These are phyloP conservation scores for Sapajus apella DNA, from an alignment of 2,113 vertebrate genomes.

Conservation along the genomic window DNA sequence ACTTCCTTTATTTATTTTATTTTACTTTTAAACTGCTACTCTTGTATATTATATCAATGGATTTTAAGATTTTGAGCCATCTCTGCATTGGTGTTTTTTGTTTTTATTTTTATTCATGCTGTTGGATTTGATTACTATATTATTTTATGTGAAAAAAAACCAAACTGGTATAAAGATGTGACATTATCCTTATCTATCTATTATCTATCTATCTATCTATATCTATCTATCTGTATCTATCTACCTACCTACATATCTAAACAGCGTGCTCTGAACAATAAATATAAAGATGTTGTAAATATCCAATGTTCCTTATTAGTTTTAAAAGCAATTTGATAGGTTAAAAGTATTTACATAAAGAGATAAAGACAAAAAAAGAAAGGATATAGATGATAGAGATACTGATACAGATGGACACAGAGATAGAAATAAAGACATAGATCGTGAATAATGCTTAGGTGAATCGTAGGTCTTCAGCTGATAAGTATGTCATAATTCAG, in stretches of 20 bases:
- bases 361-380: not conserved
- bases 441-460: not conserved
- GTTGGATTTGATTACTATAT: too few relatives aligned
- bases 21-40: too few relatives aligned
- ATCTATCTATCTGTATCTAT: not conserved
- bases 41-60: too few relatives aligned
- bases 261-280: not conserved
- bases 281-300: not conserved
- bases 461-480: not conserved
- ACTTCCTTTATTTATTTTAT: too few relatives aligned
- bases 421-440: not conserved
- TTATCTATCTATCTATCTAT: not conserved
- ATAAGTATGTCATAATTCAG: not conserved
- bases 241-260: not conserved
- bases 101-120: too few relatives aligned
- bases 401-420: not conserved
- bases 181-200: not conserved
- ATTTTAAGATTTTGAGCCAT: too few relatives aligned
- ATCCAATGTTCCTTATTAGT: not conserved
- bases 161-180: not conserved
- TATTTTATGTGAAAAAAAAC: not conserved
- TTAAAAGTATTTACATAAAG: not conserved
- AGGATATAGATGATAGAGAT: not conserved
- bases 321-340: not conserved
- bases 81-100: too few relatives aligned